These are phyloP conservation scores for Sclerurus mexicanus DNA, from an alignment of 2,113 vertebrate genomes.

Conservation along the genomic window DNA sequence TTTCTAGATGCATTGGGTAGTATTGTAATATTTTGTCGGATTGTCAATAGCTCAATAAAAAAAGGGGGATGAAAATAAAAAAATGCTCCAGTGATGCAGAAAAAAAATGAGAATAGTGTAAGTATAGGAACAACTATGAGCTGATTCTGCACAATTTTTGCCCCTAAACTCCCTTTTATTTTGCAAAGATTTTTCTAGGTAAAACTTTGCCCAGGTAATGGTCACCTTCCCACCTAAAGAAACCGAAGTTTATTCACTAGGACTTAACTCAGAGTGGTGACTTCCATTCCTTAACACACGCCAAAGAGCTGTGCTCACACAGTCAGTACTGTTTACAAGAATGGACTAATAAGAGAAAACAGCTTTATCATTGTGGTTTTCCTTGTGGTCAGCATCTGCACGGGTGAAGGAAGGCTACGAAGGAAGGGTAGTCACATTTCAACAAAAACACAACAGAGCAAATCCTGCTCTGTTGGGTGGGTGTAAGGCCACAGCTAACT, in stretches of 20 bases:
- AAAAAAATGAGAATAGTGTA: background rate
- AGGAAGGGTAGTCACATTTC: constrained; percentile 48
- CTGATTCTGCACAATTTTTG: background rate
- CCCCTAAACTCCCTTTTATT: background rate
- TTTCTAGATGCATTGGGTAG: background rate
- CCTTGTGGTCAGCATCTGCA: constrained; percentile 59
- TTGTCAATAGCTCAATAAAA: background rate
- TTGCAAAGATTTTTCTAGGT: background rate
- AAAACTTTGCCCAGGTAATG: background rate
- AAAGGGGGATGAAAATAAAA: background rate
- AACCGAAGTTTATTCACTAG: background rate
- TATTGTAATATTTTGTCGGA: background rate
- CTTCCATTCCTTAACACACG: background rate
- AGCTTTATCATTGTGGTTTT: constrained; percentile 72
- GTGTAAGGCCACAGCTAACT: background rate
- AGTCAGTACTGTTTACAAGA: constrained; percentile 53
- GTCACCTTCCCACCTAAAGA: background rate
- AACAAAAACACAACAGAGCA: background rate
- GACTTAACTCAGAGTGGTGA: background rate
- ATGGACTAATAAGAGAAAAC: constrained; percentile 43
- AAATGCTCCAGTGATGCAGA: background rate
- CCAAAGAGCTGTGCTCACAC: background rate
- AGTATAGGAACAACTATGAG: background rate
- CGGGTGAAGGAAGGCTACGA: constrained; percentile 51
- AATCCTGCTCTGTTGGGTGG: background rate